phyloP scores from a whole-genome alignment of 2,888 invertebrate species.

The Polydrusus pterygomalis region DNA sequence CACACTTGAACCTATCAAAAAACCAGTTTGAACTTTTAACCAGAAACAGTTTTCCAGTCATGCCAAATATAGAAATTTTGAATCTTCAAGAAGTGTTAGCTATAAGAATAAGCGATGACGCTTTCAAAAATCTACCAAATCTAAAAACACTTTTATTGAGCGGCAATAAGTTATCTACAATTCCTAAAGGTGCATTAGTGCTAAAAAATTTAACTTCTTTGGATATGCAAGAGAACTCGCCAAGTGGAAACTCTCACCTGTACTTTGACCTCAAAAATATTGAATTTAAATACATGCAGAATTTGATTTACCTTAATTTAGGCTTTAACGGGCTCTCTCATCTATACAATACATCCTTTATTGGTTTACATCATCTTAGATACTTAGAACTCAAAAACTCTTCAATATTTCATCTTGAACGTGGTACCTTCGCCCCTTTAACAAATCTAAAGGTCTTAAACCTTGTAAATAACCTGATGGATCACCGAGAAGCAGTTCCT shows the following conservation, averaged over 20 bases:
- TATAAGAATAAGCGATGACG: conserved; percentile 72
- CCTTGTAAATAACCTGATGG: conserved; percentile 75
- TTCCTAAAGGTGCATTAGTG: conserved; percentile 74
- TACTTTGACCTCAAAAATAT: conserved; percentile 74
- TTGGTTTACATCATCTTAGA: conserved; percentile 73
- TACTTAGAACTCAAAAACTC: conserved; percentile 75
- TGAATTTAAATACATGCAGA: conserved; percentile 73
- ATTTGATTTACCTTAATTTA: conserved; percentile 73
- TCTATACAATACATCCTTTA: conserved; percentile 74
- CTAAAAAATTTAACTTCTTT: conserved; percentile 72
- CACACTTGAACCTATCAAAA: conserved; percentile 72
- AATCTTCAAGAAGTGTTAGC: conserved; percentile 75
- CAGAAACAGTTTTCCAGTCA: conserved; percentile 74
- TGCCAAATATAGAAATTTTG: conserved; percentile 75
- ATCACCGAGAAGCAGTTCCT: conserved; percentile 61
- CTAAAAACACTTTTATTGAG: conserved; percentile 74
- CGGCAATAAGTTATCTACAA: conserved; percentile 74
- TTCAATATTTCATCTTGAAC: conserved; percentile 73
- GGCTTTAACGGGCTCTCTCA: conserved; percentile 75
- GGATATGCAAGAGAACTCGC: conserved; percentile 75
- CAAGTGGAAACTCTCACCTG: conserved; percentile 68
- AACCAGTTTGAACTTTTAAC: conserved; percentile 76
- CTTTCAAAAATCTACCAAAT: conserved; percentile 75
- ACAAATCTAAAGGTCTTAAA: conserved; percentile 73
- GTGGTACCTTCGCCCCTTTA: conserved; percentile 72